Conservation (phyloP, 2,888 invertebrate species). For the Pseudolycoriella hygida region DNA sequence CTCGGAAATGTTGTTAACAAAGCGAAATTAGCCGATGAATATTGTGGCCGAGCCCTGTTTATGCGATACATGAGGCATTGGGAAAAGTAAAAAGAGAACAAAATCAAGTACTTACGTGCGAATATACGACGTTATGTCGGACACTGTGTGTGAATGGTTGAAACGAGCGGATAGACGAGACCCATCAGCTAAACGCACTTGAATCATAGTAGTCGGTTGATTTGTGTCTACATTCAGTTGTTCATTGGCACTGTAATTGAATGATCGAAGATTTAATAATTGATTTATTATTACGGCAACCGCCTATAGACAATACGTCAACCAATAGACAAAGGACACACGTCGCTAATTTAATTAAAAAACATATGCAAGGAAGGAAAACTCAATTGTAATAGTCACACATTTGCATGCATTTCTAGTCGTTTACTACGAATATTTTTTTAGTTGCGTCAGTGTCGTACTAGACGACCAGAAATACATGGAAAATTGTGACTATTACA, state of each 20-base stretch:
- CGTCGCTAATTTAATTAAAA: not conserved
- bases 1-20: slow-evolving; percentile 83
- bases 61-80: slow-evolving; percentile 13
- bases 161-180: slow-evolving; percentile 73
- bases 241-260: slow-evolving; percentile 39
- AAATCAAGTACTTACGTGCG: slow-evolving; percentile 45
- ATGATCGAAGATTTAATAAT: no score
- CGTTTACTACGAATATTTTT: no score
- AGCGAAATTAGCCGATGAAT: slow-evolving; percentile 54
- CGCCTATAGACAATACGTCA: no score
- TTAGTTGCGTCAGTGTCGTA: no score
- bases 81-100: slow-evolving; percentile 11
- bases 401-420: no score
- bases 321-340: no score
- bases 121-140: slow-evolving; percentile 57
- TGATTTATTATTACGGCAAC: no score
- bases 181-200: slow-evolving; percentile 76
- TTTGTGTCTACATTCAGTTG: slow-evolving; percentile 46
- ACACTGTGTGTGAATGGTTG: slow-evolving; percentile 79
- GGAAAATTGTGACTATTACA: no score
- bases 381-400: no score
- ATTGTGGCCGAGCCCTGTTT: slow-evolving; percentile 75
- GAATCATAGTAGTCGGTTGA: slow-evolving; percentile 59
- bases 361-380: no score
- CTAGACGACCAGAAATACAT: no score